Conservation (phyloP, 2,113 vertebrate species). For the Elephas maximus region DNA sequence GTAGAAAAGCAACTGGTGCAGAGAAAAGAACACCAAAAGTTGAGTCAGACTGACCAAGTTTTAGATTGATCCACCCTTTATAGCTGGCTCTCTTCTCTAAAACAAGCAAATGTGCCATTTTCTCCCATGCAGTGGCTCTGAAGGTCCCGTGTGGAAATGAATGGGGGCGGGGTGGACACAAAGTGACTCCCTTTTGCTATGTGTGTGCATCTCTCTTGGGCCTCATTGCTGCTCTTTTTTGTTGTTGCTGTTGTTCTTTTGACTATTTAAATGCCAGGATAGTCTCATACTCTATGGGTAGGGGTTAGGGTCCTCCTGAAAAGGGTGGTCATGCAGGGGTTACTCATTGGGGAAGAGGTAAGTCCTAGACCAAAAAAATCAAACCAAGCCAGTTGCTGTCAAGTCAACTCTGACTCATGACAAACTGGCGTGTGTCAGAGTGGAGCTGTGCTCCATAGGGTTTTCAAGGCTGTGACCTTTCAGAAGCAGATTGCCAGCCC, state of each 20-base stretch:
- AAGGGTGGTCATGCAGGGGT: neutral
- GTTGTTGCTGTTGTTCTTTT: neutral
- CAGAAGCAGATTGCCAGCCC: too few relatives aligned
- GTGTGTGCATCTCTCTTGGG: neutral
- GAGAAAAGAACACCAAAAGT: neutral
- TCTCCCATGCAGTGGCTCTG: neutral
- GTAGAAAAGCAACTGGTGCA: neutral
- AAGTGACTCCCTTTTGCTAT: neutral
- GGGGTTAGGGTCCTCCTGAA: neutral
- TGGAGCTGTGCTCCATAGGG: too few relatives aligned
- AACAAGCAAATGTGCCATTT: neutral
- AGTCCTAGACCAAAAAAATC: neutral
- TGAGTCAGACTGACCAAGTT: neutral
- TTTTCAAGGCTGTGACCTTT: too few relatives aligned
- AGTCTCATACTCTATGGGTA: neutral
- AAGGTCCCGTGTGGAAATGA: neutral
- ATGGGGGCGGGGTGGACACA: neutral
- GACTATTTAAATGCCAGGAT: neutral
- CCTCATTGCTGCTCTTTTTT: neutral
- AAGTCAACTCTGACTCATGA: too few relatives aligned
- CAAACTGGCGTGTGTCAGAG: too few relatives aligned
- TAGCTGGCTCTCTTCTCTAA: neutral
- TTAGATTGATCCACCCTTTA: neutral
- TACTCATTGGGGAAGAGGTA: neutral
- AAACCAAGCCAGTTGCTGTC: too few relatives aligned